Evolutionary conservation across 2,113 vertebrate species (phyloP), one percentile per base, ranked within the genome.

Genomic region (Aleadryas rufinucha): DNA sequence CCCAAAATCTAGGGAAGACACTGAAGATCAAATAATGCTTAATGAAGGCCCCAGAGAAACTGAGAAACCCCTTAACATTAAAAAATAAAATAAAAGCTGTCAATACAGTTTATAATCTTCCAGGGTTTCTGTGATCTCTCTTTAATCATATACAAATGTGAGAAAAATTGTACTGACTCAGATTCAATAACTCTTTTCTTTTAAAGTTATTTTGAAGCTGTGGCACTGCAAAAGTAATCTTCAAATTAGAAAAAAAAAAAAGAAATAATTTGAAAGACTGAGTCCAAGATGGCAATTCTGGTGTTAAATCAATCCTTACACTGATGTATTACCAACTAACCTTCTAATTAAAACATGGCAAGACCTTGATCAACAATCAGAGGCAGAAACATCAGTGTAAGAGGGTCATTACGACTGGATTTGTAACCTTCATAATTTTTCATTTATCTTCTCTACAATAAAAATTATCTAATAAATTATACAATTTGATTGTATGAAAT

Each of bases 271-370:
- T 79, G 21, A 77, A 94, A 79, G 42, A 56, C 22, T 54, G 41
- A 44, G 14, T 90, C 92, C 71, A 85, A 95, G 41, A 82, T 10
- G 60, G 39, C 13, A 87, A 61, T 57, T 83, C 84, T 83, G 82
- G 27, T 90, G 31, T 94, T 95, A 71, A 94, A 95, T 96, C 77
- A 97, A 47, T 76, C n/a, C 52, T 76, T 74, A 59, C 70, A 41
- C 28, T 78, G 92, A 97, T 65, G 75, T 80, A 61, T 82, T 95
- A 84, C 37, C 65, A 91, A 85, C 61, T 69, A 86, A 87, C 95
- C 71, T 84, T 80, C 75, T 93, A 90, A 97, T 96, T 97, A 96
- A 95, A 97, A 84, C 47, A 92, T 83, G 79, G 84, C 70, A 95
- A 28, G 90, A 90, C 92, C 82, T 71, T 89, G 69, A 95, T 94